These are phyloP conservation scores for Apostichopus leukothele DNA, from an alignment of 53 echinoderm and acorn worm species.

Conservation along the genomic window DNA sequence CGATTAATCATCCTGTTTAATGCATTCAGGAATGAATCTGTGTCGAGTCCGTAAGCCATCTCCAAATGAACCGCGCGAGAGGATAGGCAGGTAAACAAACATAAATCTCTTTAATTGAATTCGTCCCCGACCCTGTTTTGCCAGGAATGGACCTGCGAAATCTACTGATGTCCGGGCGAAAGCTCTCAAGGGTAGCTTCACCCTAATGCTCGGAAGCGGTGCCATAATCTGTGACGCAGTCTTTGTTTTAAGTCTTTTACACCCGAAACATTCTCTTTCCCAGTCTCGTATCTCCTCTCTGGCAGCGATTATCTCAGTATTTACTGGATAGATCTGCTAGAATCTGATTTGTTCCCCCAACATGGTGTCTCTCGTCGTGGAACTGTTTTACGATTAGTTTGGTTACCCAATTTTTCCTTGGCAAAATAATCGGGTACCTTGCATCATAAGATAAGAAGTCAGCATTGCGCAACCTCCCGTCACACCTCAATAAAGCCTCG, in stretches of 20 bases:
- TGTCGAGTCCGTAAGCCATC: no score
- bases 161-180: no score
- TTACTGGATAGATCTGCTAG: slow-evolving; percentile 14
- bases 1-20: no score
- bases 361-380: slow-evolving; percentile 30
- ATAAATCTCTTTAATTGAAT: slow-evolving; percentile 34
- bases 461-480: no score
- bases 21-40: no score
- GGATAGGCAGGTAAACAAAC: slow-evolving; percentile 29
- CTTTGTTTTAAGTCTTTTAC: slow-evolving; percentile 7
- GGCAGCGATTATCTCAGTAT: slow-evolving; percentile 20
- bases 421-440: not conserved
- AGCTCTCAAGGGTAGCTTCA: slow-evolving; percentile 8
- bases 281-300: slow-evolving; percentile 44
- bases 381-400: slow-evolving; percentile 32
- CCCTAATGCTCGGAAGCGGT: slow-evolving; percentile 7
- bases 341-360: slow-evolving; percentile 22
- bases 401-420: not conserved
- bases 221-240: slow-evolving; percentile 43
- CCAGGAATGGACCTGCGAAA: no score
- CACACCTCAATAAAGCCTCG: no score
- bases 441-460: not conserved
- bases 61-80: slow-evolving; percentile 10
- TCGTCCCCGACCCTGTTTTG: no score
- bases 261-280: slow-evolving; percentile 6